Evolutionary conservation across 2,113 vertebrate genomes (phyloP).

Genomic region (Microcebus ravelobensis): DNA sequence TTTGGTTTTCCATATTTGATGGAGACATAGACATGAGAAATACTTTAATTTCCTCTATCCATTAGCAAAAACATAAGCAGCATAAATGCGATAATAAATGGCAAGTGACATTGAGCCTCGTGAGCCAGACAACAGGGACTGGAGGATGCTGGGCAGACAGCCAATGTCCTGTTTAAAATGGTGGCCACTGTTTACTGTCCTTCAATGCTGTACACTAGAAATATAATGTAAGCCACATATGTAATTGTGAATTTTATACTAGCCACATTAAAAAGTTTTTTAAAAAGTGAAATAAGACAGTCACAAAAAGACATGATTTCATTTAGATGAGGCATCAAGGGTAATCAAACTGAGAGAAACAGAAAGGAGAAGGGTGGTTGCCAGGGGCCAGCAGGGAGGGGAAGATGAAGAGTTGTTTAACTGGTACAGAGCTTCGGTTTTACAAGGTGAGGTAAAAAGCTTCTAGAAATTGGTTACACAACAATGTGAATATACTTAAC

Average conservation of each 20-base stretch:
- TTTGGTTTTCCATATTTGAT: slow-evolving; percentile 18
- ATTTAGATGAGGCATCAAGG: background rate
- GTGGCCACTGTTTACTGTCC: background rate
- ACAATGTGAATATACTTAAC: background rate
- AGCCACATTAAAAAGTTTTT: background rate
- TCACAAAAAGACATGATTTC: slow-evolving; percentile 12
- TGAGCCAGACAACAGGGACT: background rate
- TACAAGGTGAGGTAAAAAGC: background rate
- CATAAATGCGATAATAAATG: background rate
- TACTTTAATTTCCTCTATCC: background rate
- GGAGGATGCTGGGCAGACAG: background rate
- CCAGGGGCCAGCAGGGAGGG: background rate
- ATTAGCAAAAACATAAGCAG: background rate
- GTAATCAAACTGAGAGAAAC: background rate
- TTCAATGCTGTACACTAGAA: background rate
- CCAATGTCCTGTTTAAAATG: background rate
- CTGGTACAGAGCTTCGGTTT: background rate
- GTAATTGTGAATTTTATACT: background rate
- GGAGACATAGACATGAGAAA: background rate
- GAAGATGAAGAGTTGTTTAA: background rate
- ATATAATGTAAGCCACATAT: background rate
- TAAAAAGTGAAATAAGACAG: background rate
- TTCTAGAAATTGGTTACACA: background rate
- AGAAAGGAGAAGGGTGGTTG: background rate
- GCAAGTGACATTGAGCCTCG: background rate